Evolutionary conservation across 2,888 invertebrate species (phyloP).

Genomic region (Limnephilus auricula): DNA sequence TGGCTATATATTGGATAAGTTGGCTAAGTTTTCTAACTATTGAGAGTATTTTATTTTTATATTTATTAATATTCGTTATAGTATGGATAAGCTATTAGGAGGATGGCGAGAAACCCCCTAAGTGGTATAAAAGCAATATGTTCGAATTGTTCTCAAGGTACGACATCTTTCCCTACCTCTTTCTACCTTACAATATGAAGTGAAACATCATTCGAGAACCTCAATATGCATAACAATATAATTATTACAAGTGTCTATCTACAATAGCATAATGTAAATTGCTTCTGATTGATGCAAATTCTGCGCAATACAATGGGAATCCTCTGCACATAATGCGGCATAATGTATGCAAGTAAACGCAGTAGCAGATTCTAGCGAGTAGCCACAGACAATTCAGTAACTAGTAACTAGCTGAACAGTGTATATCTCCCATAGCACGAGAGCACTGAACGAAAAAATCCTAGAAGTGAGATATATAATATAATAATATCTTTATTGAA

Average conservation of each 20-base stretch:
- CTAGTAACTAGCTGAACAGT: neutral
- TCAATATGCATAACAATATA: neutral
- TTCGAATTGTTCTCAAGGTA: no score
- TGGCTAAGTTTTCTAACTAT: no score
- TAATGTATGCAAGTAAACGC: neutral
- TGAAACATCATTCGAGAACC: neutral
- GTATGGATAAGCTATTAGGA: no score
- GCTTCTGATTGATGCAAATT: conserved; percentile 26
- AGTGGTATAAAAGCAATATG: no score
- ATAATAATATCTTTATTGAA: no score
- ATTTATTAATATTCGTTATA: no score
- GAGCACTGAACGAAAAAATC: neutral
- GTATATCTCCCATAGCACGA: no score
- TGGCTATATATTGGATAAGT: no score
- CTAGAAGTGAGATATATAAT: neutral
- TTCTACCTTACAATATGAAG: neutral
- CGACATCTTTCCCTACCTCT: neutral
- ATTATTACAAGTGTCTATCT: neutral
- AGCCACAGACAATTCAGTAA: conserved; percentile 24
- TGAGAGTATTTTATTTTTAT: no score
- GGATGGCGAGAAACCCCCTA: no score
- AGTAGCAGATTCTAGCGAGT: neutral
- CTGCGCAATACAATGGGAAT: neutral
- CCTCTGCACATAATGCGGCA: conserved; percentile 13
- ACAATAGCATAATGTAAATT: conserved; percentile 6